Base-by-base conservation (phyloP, 2,888 invertebrate species). In the Plebejus argus region DNA sequence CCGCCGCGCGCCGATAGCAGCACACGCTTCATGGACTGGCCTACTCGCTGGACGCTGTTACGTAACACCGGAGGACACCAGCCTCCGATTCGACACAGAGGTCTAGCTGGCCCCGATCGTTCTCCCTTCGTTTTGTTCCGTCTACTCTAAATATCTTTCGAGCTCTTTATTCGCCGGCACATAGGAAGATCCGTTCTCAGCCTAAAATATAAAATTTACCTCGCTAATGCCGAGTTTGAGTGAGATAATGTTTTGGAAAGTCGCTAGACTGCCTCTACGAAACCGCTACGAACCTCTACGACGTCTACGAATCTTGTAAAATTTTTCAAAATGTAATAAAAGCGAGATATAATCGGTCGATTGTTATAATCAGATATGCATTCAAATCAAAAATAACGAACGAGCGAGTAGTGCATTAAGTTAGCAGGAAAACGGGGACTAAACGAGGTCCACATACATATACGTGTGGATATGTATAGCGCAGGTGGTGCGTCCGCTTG, bases 401-500 rank as follows among this genome's bases (percentile, higher is more conserved):
- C 23, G 20, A 20, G 20, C 23, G 20, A 20, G 20, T 23, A 61
- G 61, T 12, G 23, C 61, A 61, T 61, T 23, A 66, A 66, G 28
- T 18, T 15, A 66, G 12, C 15, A 66, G 66, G 8, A 66, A 66
- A 66, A 66, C 23, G 28, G 66, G 66, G 66, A 15, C 66, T 66
- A 28, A 66, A 33, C 28, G 28, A 66, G 66, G 28, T 66, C 28
- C 72, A 45, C 20, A 28, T 28, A 28, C n/a, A 23, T 39, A 12
- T 45, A 72, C 72, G 72, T 72, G 39, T 72, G 12, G 39, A 20
- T 45, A 39, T 72, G 72, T 72, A 39, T 35, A n/a, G 35, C 71
- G 71, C 71, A 39, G 76, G 76, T 76, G 76, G 76, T 3, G 66
- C 66, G 53, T 15, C 53, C 15, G 53, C 18, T 49, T 15, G 49